Evolutionary conservation across 2,113 vertebrate genomes (phyloP).

Genomic region (Sminthopsis crassicaudata): DNA sequence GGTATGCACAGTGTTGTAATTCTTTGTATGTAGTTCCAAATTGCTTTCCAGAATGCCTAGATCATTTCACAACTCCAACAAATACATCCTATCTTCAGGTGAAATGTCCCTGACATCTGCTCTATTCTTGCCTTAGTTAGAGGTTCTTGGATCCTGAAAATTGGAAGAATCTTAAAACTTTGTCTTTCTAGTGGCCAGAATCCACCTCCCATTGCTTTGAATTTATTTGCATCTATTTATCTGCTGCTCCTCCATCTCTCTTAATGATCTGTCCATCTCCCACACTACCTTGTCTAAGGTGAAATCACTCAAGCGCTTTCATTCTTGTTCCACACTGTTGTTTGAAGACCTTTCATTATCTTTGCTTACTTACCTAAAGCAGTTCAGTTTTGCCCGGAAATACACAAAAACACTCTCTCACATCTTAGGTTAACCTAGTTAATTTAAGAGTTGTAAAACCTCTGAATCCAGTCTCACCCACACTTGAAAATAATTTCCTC

Average conservation of each 20-base stretch:
- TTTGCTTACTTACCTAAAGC: background rate
- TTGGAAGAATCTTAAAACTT: background rate
- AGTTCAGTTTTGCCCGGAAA: background rate
- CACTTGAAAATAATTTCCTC: background rate
- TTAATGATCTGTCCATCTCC: background rate
- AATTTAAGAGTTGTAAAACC: background rate
- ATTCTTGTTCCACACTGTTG: background rate
- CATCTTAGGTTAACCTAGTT: background rate
- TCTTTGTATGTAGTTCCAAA: no score
- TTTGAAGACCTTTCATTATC: background rate
- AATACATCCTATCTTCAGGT: no score
- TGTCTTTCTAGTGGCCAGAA: background rate
- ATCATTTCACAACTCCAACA: no score
- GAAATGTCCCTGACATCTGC: no score
- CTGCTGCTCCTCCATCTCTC: background rate
- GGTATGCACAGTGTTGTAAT: no score
- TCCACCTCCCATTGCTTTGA: background rate
- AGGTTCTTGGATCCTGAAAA: background rate
- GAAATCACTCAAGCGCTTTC: background rate
- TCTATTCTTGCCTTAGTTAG: background rate
- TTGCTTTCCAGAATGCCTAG: no score
- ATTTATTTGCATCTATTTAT: background rate
- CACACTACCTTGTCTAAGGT: background rate
- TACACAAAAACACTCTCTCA: background rate
- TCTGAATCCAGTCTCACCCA: background rate